Evolutionary conservation across 2,888 invertebrate genomes (phyloP).

Genomic region (Rosalia funebris): DNA sequence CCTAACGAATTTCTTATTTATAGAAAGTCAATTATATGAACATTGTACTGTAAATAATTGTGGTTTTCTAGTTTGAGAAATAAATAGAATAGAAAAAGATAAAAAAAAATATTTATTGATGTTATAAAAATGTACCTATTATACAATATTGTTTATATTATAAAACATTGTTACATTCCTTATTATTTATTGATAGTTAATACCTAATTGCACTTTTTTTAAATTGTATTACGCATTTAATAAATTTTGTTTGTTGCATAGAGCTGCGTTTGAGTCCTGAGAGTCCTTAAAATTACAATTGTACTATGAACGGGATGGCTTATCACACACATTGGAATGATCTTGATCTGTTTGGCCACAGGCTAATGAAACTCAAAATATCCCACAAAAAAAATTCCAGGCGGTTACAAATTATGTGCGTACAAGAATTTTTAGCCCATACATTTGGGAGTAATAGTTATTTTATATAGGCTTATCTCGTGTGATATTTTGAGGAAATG

Average conservation of each 20-base stretch:
- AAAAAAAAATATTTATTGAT: slow-evolving; percentile 28
- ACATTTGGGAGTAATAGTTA: too few relatives aligned
- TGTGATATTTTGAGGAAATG: too few relatives aligned
- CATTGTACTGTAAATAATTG: slow-evolving; percentile 12
- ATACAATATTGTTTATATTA: slow-evolving; percentile 31
- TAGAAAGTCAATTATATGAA: slow-evolving; percentile 16
- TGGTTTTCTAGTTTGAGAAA: slow-evolving; percentile 5
- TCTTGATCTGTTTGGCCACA: too few relatives aligned
- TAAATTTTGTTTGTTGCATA: slow-evolving; percentile 35
- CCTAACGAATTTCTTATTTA: slow-evolving; percentile 10
- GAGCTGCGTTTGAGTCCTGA: not conserved
- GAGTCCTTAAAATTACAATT: slow-evolving; percentile 5
- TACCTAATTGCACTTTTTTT: slow-evolving; percentile 51
- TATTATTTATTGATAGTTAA: slow-evolving; percentile 51
- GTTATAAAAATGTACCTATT: slow-evolving; percentile 29
- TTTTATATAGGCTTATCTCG: too few relatives aligned
- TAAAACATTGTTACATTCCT: slow-evolving; percentile 54
- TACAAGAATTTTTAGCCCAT: too few relatives aligned
- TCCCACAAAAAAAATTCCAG: too few relatives aligned
- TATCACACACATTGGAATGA: too few relatives aligned
- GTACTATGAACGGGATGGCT: too few relatives aligned
- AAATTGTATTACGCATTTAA: slow-evolving; percentile 40
- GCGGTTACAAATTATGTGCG: too few relatives aligned
- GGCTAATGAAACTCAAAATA: too few relatives aligned
- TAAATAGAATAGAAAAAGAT: slow-evolving; percentile 16